Base-by-base conservation (phyloP, 2,113 vertebrate genomes). In the Podarcis cretensis region DNA sequence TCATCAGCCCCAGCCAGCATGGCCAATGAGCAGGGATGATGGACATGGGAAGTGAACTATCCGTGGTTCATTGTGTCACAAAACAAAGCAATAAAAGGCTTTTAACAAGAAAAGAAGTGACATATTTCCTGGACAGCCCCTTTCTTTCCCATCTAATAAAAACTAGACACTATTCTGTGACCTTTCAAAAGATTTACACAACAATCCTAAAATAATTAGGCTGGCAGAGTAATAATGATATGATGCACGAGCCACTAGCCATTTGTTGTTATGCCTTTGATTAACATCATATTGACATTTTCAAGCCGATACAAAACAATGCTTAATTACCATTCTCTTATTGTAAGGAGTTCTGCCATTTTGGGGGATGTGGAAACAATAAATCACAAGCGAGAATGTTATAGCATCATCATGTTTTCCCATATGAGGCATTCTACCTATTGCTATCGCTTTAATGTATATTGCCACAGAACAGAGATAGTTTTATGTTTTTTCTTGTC, bases 221-320 rank as follows among this genome's bases (percentile, higher is more conserved):
- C 6, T 59, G 66, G 43, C 69, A 48, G n/a, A 93, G 14, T 3
- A 6, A 40, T 88, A 27, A 1, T 84, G 7, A 43, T 86, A 85
- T 75, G 68, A 80, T 43, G 65, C 23, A 37, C 85, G 65, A 81
- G 30, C 8, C 74, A 74, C 59, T 90, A 87, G 85, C 81, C 92
- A 91, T 90, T 87, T 57, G 75, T 76, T 84, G 6, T 21, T 91
- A 13, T 6, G 87, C 23, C 84, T 91, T 59, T 91, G 48, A 89
- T 25, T 82, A 87, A 83, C 4, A 88, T 74, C 20, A 85, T 87
- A 78, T 0, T 21, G 82, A 85, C 86, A 80, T 48, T 82, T 40
- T 81, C 76, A 89, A 85, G 68, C 68, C 86, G 81, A 80, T 48
- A 80, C 25, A 85, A 21, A 65, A 23, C 57, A 68, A 66, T 20